phyloP scores from a whole-genome alignment of 2,888 invertebrate species.

The Protonemura montana region DNA sequence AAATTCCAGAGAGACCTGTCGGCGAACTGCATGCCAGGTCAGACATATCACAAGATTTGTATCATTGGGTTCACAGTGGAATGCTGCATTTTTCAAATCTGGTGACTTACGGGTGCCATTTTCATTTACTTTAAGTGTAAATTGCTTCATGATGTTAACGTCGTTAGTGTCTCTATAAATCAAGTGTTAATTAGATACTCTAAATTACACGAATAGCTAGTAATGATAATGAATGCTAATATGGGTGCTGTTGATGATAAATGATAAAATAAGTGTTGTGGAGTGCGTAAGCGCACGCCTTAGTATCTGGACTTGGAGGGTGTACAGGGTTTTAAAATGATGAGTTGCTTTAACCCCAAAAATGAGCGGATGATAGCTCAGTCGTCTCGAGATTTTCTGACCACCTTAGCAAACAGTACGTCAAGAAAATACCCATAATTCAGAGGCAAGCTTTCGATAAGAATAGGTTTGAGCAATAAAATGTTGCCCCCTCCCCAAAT shows the following conservation, averaged over 20 bases:
- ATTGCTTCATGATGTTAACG: neutral
- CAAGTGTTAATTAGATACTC: neutral
- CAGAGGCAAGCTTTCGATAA: neutral
- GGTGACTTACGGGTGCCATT: neutral
- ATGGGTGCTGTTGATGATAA: neutral
- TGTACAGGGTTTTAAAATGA: neutral
- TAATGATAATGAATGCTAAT: neutral
- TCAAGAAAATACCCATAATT: neutral
- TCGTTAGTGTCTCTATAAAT: neutral
- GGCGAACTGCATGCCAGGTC: too few relatives aligned
- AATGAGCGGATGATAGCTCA: too few relatives aligned
- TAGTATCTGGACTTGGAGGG: neutral
- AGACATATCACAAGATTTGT: too few relatives aligned
- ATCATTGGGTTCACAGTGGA: too few relatives aligned
- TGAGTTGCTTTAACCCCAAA: too few relatives aligned
- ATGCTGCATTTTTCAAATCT: too few relatives aligned
- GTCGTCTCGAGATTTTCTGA: too few relatives aligned
- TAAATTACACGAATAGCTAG: neutral
- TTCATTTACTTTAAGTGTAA: neutral
- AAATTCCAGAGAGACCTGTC: neutral
- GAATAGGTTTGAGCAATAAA: neutral
- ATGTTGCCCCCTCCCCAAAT: neutral
- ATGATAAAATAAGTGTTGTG: neutral
- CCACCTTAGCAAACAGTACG: too few relatives aligned
- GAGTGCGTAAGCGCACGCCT: neutral